Conservation (phyloP, 2,797 vertebrate genomes). For the Lepidocolaptes lacrymiger region DNA sequence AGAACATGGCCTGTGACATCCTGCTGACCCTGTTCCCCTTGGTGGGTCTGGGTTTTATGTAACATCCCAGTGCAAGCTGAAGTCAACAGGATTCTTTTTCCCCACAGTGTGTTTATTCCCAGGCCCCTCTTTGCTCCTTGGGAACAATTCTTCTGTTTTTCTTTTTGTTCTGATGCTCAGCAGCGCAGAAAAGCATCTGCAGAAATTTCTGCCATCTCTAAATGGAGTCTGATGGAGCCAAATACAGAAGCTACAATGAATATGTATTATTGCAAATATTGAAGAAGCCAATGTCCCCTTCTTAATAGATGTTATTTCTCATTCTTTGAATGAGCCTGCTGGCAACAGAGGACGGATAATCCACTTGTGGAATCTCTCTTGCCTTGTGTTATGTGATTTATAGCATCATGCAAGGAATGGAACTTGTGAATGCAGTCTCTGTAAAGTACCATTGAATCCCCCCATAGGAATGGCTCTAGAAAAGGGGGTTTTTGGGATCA, state of each 20-base stretch:
- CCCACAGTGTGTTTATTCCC: not conserved
- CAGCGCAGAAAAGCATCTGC: not conserved
- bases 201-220: not conserved
- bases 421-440: not conserved
- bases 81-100: not conserved
- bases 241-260: not conserved
- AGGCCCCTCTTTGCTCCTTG: not conserved
- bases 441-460: not conserved
- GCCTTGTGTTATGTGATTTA: not conserved
- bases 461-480: not conserved
- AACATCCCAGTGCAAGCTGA: not conserved
- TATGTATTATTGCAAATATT: slow-evolving; percentile 18
- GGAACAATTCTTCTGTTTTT: not conserved
- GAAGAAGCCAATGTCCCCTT: not conserved
- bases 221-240: not conserved
- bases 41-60: not conserved
- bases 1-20: not conserved
- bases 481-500: not conserved
- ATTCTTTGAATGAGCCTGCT: not conserved
- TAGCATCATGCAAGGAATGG: not conserved
- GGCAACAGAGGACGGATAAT: not conserved
- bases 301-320: slow-evolving; percentile 27
- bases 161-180: not conserved
- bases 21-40: not conserved
- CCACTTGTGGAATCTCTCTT: not conserved